Conservation (phyloP, 2,888 invertebrate genomes). For the Nasonia oneida region DNA sequence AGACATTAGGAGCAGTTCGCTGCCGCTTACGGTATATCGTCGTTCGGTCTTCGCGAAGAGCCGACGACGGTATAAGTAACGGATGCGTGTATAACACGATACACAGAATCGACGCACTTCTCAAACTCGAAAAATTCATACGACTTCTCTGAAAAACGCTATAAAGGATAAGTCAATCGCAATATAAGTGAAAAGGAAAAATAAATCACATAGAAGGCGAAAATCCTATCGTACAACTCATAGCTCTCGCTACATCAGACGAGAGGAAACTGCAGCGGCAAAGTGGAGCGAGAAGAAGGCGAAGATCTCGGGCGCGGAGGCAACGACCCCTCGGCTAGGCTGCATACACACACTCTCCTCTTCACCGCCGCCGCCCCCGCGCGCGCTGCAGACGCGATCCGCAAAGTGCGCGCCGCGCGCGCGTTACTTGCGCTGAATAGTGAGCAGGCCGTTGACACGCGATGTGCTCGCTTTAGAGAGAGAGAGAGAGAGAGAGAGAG, state of each 20-base stretch:
- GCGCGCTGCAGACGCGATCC: conserved; percentile 48
- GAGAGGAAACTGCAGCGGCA: conserved; percentile 1
- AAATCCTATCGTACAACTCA: not conserved
- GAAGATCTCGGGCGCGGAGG: conserved; percentile 70
- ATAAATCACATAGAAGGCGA: not conserved
- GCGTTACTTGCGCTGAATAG: conserved; percentile 74
- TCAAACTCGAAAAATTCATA: not conserved
- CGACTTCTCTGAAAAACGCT: not conserved
- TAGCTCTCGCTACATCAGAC: not conserved
- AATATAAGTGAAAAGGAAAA: not conserved
- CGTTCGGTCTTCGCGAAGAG: not conserved
- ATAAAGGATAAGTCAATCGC: too few species aligned
- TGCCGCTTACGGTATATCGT: conserved; percentile 54
- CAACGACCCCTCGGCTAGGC: conserved; percentile 71
- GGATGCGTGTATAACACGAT: conserved; percentile 25
- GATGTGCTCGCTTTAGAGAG: conserved; percentile 41
- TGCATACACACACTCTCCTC: not conserved
- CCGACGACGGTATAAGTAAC: conserved; percentile 2
- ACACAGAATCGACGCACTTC: not conserved
- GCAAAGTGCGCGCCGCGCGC: conserved; percentile 34
- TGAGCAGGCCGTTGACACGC: conserved; percentile 77
- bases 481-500: not conserved
- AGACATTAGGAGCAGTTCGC: conserved; percentile 56
- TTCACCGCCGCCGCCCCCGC: conserved; percentile 66
- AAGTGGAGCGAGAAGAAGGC: conserved; percentile 61